Conservation (phyloP, 2,113 vertebrate genomes). For the Aplodontia rufa region DNA sequence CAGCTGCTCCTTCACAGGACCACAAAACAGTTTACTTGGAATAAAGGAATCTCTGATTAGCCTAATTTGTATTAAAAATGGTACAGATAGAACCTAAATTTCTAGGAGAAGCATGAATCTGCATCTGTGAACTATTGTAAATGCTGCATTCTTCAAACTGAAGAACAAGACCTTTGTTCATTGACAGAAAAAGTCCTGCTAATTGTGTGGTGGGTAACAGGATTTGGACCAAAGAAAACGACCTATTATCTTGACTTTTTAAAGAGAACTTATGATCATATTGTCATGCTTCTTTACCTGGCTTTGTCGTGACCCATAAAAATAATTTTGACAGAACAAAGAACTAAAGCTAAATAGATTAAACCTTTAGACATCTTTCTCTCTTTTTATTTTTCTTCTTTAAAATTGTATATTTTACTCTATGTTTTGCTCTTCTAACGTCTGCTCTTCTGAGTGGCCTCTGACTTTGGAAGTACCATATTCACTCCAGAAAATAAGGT, state of each 20-base stretch:
- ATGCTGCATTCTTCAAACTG: background rate
- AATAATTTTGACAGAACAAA: slow-evolving; percentile 55
- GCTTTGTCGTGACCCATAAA: slow-evolving; percentile 32
- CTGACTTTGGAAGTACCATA: background rate
- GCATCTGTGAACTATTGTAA: background rate
- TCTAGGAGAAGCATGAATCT: slow-evolving; percentile 13
- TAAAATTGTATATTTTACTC: background rate
- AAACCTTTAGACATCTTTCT: background rate
- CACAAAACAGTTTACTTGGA: background rate
- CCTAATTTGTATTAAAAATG: slow-evolving; percentile 41
- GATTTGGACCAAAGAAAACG: background rate
- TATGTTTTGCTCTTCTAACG: background rate
- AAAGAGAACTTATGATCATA: background rate
- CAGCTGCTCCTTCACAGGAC: background rate
- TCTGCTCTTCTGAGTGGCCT: background rate
- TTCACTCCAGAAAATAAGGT: slow-evolving; percentile 7
- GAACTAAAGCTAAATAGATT: slow-evolving; percentile 28
- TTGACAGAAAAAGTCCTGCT: background rate
- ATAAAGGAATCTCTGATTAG: slow-evolving; percentile 55
- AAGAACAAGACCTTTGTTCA: background rate
- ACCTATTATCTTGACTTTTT: background rate
- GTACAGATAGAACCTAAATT: background rate
- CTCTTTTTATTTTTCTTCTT: background rate
- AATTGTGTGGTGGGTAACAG: background rate
- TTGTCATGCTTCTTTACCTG: slow-evolving; percentile 12